A percentile compares a stretch with the other conserved stretches of the same genome.
These are phyloP conservation scores for Pongo pygmaeus DNA, from an alignment of 2,113 vertebrate genomes.

Conservation along the genomic window DNA sequence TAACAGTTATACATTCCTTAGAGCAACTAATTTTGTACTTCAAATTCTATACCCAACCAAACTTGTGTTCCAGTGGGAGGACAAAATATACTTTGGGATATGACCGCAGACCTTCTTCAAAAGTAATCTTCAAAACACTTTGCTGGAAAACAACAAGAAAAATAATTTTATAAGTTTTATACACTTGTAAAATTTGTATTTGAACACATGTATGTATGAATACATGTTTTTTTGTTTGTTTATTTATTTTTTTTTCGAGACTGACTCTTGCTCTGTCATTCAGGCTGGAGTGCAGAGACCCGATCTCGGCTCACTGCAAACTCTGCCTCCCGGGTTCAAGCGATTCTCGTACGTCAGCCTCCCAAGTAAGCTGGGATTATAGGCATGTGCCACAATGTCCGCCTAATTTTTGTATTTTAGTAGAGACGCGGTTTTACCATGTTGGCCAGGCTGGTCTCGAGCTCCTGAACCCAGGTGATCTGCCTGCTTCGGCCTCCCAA, in stretches of 20 bases:
- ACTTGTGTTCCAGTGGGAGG: background rate
- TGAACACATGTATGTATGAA: background rate
- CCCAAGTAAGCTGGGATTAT: background rate
- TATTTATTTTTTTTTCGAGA: too few relatives aligned
- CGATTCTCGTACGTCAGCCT: background rate
- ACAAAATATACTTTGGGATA: background rate
- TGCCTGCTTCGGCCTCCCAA: background rate
- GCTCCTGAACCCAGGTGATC: background rate
- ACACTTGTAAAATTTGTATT: background rate
- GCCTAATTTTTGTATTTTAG: background rate
- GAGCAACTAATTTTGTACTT: background rate
- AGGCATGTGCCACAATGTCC: background rate
- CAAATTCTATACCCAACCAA: background rate
- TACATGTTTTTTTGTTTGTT: background rate
- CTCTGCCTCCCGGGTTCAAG: too few relatives aligned
- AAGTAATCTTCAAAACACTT: background rate
- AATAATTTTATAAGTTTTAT: background rate
- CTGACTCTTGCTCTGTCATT: too few relatives aligned
- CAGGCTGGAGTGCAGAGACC: too few relatives aligned
- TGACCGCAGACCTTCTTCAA: background rate
- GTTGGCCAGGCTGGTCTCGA: background rate
- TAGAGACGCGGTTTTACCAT: background rate
- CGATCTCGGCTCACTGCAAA: too few relatives aligned
- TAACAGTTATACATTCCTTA: slow-evolving; percentile 3
- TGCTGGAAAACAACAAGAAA: background rate